phyloP scores from a whole-genome alignment of 2,113 vertebrate genomes.

The Corythornis madagascariensis region DNA sequence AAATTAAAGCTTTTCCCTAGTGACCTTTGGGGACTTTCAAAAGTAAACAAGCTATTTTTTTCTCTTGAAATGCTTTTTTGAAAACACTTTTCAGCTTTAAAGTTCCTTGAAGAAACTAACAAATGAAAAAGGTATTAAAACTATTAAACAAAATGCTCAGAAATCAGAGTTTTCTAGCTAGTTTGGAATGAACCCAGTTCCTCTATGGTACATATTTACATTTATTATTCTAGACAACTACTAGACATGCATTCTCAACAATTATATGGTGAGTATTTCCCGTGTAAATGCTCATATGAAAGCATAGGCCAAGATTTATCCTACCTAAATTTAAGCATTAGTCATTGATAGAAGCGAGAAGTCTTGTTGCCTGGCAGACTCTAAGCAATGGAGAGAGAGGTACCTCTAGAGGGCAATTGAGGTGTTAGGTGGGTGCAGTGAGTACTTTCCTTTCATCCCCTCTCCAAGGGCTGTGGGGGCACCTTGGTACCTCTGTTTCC shows the following conservation, averaged over 20 bases:
- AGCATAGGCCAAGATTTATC: neutral
- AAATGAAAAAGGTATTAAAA: neutral
- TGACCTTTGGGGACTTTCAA: neutral
- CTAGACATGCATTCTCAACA: neutral
- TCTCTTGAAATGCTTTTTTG: neutral
- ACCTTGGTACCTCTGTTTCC: neutral
- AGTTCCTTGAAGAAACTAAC: neutral
- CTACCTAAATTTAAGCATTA: neutral
- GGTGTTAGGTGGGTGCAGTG: accelerated
- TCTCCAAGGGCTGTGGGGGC: neutral
- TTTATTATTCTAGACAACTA: neutral
- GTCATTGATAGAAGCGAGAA: neutral
- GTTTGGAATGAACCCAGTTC: neutral
- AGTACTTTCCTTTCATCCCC: neutral
- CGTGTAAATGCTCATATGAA: neutral
- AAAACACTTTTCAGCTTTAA: neutral
- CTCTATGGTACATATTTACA: neutral
- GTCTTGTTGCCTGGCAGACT: neutral
- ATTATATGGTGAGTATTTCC: neutral
- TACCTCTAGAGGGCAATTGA: neutral
- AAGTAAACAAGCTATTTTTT: neutral
- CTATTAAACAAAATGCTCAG: neutral
- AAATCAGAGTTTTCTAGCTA: neutral
- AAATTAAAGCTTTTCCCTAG: neutral
- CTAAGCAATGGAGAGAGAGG: neutral